Evolutionary conservation across 2,888 invertebrate species (phyloP), one percentile per base, ranked within the genome.

Genomic region (Sericinus montela): DNA sequence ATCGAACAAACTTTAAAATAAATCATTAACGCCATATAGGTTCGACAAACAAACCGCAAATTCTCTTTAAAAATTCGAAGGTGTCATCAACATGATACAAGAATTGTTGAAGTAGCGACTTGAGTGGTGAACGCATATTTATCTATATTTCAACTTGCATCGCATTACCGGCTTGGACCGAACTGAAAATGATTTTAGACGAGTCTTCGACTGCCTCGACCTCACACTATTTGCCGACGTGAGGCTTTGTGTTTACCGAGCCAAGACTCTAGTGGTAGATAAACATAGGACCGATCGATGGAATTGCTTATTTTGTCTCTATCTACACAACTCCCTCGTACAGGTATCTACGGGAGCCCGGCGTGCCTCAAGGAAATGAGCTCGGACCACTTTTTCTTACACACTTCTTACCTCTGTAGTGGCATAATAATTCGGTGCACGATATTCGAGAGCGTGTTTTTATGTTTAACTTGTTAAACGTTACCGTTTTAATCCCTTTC

Each of bases 301-400:
- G 87, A 86, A 87, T 88, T 87, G 87, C 87, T 87, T 87, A 88
- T 87, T 88, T 88, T 88, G 86, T 87, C 82, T 80, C 81, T 76
- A 80, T 83, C 80, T 83, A 85, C 87, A 83, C 72, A 72, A 70
- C 79, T 82, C 81, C 81, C 81, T 75, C 69, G 70, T 69, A 75
- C 77, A 76, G 82, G 82, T 84, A 49, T 40, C 35, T 39, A 83
- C 69, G 67, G 78, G 67, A 69, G 72, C 62, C 65, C 64, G 70
- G 75, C 67, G 67, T 78, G 68, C 80, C 76, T 56, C 81, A 71
- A 76, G 80, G 80, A 63, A 67, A 64, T 65, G 52, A 63, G 60
- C 68, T 73, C 49, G 62, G 72, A 50, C 77, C 75, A 67, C 68
- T 71, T 67, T 66, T 67, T 65, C 59, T 63, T 63, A 63, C 70